Percentiles rank a stretch among this genome's conserved stretches.
Conservation (phyloP, 2,113 vertebrate species). For the Sialia sialis region DNA sequence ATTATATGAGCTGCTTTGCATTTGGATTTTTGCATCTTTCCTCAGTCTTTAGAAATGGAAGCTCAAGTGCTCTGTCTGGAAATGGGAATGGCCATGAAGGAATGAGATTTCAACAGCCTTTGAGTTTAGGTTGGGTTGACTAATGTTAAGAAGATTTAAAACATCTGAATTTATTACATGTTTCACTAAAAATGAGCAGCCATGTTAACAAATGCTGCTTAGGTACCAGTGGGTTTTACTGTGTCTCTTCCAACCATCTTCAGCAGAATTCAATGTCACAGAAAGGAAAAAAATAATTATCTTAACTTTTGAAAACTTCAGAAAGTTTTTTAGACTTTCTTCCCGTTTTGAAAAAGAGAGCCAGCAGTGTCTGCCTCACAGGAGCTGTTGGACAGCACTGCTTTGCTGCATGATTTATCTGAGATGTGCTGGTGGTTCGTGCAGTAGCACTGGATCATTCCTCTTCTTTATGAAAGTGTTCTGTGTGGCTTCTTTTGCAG, state of each 20-base stretch:
- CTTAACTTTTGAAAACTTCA: background rate
- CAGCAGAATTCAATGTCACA: background rate
- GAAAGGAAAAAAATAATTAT: background rate
- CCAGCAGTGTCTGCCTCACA: background rate
- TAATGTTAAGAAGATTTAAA: conserved; percentile 24
- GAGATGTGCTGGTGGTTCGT: background rate
- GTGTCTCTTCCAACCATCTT: background rate
- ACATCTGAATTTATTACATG: background rate
- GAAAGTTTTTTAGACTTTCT: background rate
- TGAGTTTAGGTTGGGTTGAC: background rate
- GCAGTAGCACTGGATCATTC: background rate
- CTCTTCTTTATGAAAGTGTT: background rate
- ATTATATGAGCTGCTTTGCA: accelerated
- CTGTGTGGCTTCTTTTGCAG: background rate
- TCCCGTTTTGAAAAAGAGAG: background rate
- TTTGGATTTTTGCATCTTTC: background rate
- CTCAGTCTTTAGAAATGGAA: background rate
- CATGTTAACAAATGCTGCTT: background rate
- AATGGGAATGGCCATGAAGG: background rate
- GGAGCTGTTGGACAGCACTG: background rate
- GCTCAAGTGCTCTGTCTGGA: background rate
- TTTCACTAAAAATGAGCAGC: background rate
- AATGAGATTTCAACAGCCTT: background rate
- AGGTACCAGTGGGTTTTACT: background rate
- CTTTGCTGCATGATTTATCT: background rate